Conservation (phyloP, 64 coral and sea anemone species). For the Stichodactyla mertensii region DNA sequence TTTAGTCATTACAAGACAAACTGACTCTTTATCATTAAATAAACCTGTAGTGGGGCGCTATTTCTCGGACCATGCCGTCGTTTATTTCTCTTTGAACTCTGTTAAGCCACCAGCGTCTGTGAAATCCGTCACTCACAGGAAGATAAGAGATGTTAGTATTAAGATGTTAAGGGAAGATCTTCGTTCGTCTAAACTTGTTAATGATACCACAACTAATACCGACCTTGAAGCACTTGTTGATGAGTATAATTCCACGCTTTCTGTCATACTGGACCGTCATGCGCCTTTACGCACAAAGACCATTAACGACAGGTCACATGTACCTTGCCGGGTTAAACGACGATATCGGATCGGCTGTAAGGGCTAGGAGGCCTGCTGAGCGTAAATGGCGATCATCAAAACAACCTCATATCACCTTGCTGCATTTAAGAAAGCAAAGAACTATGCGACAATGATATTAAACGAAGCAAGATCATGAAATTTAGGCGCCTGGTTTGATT, state of each 20-base stretch:
- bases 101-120: background rate
- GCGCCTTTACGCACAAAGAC: background rate
- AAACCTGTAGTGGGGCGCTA: background rate
- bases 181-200: background rate
- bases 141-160: background rate
- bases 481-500: too few species aligned
- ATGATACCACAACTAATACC: too few species aligned
- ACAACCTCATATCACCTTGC: background rate
- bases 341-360: background rate
- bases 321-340: background rate
- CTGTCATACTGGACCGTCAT: background rate
- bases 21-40: background rate
- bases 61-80: slow-evolving; percentile 5
- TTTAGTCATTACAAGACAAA: slow-evolving; percentile 8
- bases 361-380: slow-evolving; percentile 11
- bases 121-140: background rate
- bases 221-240: slow-evolving; percentile 6
- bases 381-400: slow-evolving; percentile 1
- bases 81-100: slow-evolving; percentile 7
- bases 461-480: slow-evolving; percentile 2
- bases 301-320: background rate
- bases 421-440: slow-evolving; percentile 10
- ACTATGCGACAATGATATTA: slow-evolving; percentile 11
- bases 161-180: background rate
- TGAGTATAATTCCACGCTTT: background rate